Base-by-base conservation (phyloP, 2,797 vertebrate genomes). In the Etheostoma nigrum region DNA sequence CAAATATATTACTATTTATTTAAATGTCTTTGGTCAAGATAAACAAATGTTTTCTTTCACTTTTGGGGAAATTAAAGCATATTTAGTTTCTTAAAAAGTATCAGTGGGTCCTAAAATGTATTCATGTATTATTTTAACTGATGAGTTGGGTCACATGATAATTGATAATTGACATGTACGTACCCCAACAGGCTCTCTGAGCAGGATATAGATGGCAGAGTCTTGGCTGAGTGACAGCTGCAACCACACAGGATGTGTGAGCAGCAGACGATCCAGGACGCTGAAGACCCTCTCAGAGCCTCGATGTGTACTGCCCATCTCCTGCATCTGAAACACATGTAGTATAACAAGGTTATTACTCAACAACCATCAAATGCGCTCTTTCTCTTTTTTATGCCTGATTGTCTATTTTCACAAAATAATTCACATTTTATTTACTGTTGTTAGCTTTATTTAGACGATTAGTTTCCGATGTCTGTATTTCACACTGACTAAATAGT, bases 161-260 rank as follows among this genome's bases (percentile, higher is more conserved):
- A 30, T 4, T 44, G 45, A n/a, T 52, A 14, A 47, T 5, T 48
- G 66, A 67, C 19, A 8, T 14, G 49, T 61, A 14, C 95, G 94
- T 89, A 98, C 97, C 96, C 97, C 97, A 0, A 96, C 92, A 9
- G 96, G 96, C 86, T 98, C 96, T 14, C 96, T 94, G 78, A 97
- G 95, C 84, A 98, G 94, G 84, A 97, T 93, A 53, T 97, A 96
- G 76, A 97, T 90, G 6, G 96, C 95, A 0, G 96, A 93, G 10
- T 97, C 97, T 0, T 94, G 94, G 62, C 95, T 97, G 92, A 97
- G 93, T 48, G 93, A 95, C 70, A 97, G 94, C 93, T 98, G 97
- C 33, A 97, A 94, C 97, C 97, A 98, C 86, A 98, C 95, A 0
- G 96, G 93, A 72, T 97, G 96, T 61, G 97, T 97, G 85, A 97